Evolutionary conservation across 2,888 invertebrate species (phyloP), one percentile per base, ranked within the genome.

Genomic region (Aspidiotus destructor): DNA sequence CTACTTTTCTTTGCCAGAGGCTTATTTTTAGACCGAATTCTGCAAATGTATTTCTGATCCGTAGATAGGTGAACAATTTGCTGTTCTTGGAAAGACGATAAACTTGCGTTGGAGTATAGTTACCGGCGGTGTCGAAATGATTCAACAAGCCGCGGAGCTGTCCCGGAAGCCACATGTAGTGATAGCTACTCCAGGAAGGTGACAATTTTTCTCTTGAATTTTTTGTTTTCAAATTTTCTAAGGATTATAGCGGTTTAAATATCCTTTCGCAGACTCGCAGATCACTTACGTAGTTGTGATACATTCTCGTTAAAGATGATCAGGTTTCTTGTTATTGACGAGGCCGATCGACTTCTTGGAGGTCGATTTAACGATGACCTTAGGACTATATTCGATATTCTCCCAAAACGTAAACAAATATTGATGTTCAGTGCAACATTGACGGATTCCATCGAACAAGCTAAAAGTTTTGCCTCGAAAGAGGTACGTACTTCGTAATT

Each of bases 391-490:
- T 89, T 92, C 76, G 77, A 81, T 62, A 82, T 83, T 8, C 77
- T 96, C 60, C 92, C 95, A 0, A 82, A 85, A 72, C 83, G 85
- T 68, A 83, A 89, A 71, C 96, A 97, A 75, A 93, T 89, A 69
- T 80, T 98, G 15, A 82, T 96, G 68, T 97, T 95, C 77, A 96
- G 95, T 70, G 99, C 99, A 0, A 99, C 99, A 0, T 88, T 98
- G 76, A 95, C 94, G 8, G 89, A 92, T 75, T 88, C 83, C 74
- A 84, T 81, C 76, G 84, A 81, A 79, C 86, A 81, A 81, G 85
- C 80, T 76, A 88, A 83, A 77, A 78, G 81, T 72, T 79, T 85
- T 7, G 80, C 84, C 7, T 79, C 79, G 55, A 85, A 85, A 74
- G 82, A 87, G 74, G 88, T 86, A 77, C 77, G n/a, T 48, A 55